Evolutionary conservation across 2,797 vertebrate genomes (phyloP), one percentile per base, ranked within the genome.

Genomic region (Epinephelus coioides): DNA sequence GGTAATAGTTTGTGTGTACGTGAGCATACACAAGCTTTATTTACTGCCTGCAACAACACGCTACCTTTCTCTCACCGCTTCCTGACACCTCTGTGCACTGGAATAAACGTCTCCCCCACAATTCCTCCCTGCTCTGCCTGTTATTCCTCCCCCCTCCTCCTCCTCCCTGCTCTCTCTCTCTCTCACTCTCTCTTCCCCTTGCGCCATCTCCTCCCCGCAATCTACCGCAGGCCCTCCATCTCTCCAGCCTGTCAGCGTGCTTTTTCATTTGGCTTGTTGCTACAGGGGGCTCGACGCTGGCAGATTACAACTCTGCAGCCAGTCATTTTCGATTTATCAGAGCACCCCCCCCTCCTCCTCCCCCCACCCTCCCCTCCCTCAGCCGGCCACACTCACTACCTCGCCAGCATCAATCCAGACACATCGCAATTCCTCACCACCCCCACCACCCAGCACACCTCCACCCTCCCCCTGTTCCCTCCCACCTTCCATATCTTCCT

Each of bases 261-360:
- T 94, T 95, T 96, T 96, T 96, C 95, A 96, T 96, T 94, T 89
- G 94, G 94, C 90, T 82, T 94, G 93, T 95, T 96, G 95, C 94
- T 96, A 95, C 94, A 95, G 95, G 95, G 94, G 95, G 93, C 94
- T 95, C 71, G 78, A 84, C 87, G 87, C 95, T 95, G 95, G 96
- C 96, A 96, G 95, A 95, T 97, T 94, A 95, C 96, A 97, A 94
- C 93, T 87, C 95, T 93, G 94, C 95, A 96, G 95, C 96, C 94
- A 94, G 94, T 97, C 94, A 92, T 96, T 96, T 97, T 97, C 93
- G 91, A 97, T 97, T 97, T 97, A 96, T 97, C 95, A 95, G 95
- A 94, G 86, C 34, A 57, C 84, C 86, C 92, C 21, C 85, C 69
- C 50, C 89, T 76, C 78, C 15, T 18, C 46, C 46, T 7, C 73